Percentiles rank a stretch among this genome's conserved stretches.
Evolutionary conservation across 1,140 invertebrate species (phyloP).

Genomic region (Drosophila arawakana): DNA sequence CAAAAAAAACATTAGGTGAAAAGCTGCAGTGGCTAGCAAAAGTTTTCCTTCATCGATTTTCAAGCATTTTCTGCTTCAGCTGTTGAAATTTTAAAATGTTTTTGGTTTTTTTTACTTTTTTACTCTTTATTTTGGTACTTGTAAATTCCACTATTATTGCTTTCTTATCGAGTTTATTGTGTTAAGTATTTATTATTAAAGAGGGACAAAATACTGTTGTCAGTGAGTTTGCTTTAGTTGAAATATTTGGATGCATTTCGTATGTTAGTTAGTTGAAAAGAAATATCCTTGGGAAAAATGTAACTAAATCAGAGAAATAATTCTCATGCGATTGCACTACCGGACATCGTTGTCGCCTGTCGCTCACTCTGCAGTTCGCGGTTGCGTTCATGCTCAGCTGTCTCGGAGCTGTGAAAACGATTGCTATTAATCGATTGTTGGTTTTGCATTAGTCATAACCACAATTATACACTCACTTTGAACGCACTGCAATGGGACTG

Average conservation of each 20-base stretch:
- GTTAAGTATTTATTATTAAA: conserved; percentile 21
- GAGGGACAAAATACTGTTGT: conserved; percentile 56
- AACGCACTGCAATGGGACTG: conserved; percentile 86
- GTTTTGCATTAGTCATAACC: not conserved
- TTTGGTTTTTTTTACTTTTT: conserved; percentile 6
- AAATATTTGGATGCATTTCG: conserved; percentile 33
- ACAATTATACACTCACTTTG: conserved; percentile 79
- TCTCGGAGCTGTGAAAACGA: conserved; percentile 69
- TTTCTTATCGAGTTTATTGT: conserved; percentile 47
- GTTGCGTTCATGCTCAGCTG: conserved; percentile 86
- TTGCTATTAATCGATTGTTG: conserved; percentile 1
- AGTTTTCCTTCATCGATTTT: conserved; percentile 41
- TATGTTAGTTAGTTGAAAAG: conserved; percentile 60
- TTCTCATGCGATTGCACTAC: conserved; percentile 89
- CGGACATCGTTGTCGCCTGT: conserved; percentile 88
- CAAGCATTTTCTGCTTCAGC: conserved; percentile 18
- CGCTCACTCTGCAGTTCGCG: conserved; percentile 85
- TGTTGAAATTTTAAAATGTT: conserved; percentile 12
- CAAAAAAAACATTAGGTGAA: conserved; percentile 43
- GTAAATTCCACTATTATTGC: conserved; percentile 66
- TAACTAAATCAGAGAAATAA: conserved; percentile 85
- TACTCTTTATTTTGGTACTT: conserved; percentile 20
- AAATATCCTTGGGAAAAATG: conserved; percentile 84
- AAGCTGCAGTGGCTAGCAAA: conserved; percentile 70
- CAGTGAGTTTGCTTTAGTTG: conserved; percentile 36